A percentile compares a stretch with the other conserved stretches of the same genome.
Evolutionary conservation across 2,113 vertebrate genomes (phyloP).

Genomic region (Papio anubis): DNA sequence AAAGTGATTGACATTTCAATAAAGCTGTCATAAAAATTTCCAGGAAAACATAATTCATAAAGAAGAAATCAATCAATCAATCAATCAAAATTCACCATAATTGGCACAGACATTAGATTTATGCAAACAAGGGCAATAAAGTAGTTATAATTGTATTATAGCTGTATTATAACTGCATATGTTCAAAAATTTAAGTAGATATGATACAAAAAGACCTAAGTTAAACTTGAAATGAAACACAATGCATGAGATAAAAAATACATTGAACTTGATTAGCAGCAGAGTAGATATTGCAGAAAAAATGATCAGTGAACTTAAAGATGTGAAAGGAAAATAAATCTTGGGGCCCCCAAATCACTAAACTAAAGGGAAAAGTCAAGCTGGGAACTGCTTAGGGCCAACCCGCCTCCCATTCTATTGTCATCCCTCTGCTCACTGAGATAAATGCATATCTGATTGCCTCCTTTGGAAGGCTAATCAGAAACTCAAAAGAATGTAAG

Average conservation of each 20-base stretch:
- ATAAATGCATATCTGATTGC: too few relatives aligned
- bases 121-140: neutral
- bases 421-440: too few relatives aligned
- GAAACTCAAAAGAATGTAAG: too few relatives aligned
- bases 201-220: neutral
- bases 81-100: neutral
- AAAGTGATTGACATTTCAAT: neutral
- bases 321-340: too few relatives aligned
- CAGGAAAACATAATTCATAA: neutral
- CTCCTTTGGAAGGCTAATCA: too few relatives aligned
- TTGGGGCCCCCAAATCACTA: too few relatives aligned
- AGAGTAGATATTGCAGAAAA: neutral
- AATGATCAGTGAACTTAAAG: neutral
- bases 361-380: too few relatives aligned
- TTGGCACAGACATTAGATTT: neutral
- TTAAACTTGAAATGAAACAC: neutral
- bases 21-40: neutral
- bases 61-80: neutral
- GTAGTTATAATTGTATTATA: neutral
- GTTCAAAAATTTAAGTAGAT: neutral
- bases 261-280: neutral
- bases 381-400: too few relatives aligned
- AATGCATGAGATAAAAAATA: neutral
- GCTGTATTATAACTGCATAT: neutral
- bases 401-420: too few relatives aligned